Conservation (phyloP, 2,888 invertebrate species). For the Drosophila rubida region DNA sequence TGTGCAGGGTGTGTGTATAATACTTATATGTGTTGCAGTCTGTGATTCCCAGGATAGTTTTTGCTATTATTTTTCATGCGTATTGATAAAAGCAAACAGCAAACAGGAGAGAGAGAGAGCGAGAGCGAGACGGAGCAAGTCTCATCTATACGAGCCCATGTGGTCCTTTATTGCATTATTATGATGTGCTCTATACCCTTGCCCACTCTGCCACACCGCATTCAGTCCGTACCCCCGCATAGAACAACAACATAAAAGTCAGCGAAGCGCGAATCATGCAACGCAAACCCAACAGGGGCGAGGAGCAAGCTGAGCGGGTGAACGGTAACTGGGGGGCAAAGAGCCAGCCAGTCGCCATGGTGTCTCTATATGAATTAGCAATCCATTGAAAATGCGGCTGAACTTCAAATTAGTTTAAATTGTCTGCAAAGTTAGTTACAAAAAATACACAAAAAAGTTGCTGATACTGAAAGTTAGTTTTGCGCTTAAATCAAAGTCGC, state of each 20-base stretch:
- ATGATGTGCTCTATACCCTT: conserved; percentile 39
- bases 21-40: conserved; percentile 21
- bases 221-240: conserved; percentile 13
- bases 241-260: conserved; percentile 31
- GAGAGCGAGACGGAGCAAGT: not conserved
- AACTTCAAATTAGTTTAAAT: conserved; percentile 29
- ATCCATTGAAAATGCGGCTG: conserved; percentile 17
- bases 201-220: not conserved
- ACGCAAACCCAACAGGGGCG: conserved; percentile 5
- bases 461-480: conserved; percentile 26
- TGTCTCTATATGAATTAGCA: conserved; percentile 30
- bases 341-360: not conserved
- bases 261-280: conserved; percentile 48
- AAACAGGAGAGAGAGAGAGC: conserved; percentile 5
- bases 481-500: conserved; percentile 42
- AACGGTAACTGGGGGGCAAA: not conserved
- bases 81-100: conserved; percentile 52
- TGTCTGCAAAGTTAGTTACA: conserved; percentile 40
- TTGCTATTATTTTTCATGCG: conserved; percentile 50
- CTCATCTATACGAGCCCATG: conserved; percentile 1
- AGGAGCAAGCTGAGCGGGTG: not conserved
- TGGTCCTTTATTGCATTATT: conserved; percentile 52
- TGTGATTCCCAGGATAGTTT: conserved; percentile 54
- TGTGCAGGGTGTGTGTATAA: not conserved
- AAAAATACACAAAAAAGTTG: not conserved